These are phyloP conservation scores for Turdus rufiventris DNA, from an alignment of 2,113 vertebrate genomes.

Conservation along the genomic window DNA sequence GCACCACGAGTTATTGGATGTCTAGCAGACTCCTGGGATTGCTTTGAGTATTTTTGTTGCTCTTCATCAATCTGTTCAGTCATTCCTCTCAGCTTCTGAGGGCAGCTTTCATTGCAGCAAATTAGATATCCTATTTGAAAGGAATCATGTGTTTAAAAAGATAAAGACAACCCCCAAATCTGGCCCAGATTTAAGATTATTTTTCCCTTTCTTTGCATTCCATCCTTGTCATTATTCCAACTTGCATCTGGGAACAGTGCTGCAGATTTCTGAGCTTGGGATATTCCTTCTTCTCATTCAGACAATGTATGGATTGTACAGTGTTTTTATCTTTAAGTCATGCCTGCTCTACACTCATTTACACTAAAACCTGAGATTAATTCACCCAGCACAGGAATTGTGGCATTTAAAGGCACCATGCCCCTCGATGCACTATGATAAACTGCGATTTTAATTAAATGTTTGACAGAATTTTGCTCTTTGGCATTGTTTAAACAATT, in stretches of 20 bases:
- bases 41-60: constrained; percentile 26
- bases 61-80: constrained; percentile 14
- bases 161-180: neutral
- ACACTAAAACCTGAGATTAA: neutral
- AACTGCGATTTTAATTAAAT: neutral
- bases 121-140: neutral
- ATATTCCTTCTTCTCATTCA: neutral
- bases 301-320: neutral
- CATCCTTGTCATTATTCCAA: neutral
- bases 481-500: neutral
- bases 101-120: neutral
- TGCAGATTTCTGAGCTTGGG: neutral
- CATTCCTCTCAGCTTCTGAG: constrained; percentile 9
- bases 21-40: neutral
- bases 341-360: neutral
- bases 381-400: neutral
- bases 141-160: neutral
- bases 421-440: neutral
- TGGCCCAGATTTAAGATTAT: neutral
- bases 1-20: constrained; percentile 18
- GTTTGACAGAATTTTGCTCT: neutral
- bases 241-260: neutral
- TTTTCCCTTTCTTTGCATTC: neutral
- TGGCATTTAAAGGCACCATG: neutral
- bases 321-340: neutral